These are phyloP conservation scores for Cheilosia urbana DNA, from an alignment of 2,888 invertebrate genomes.

Conservation along the genomic window DNA sequence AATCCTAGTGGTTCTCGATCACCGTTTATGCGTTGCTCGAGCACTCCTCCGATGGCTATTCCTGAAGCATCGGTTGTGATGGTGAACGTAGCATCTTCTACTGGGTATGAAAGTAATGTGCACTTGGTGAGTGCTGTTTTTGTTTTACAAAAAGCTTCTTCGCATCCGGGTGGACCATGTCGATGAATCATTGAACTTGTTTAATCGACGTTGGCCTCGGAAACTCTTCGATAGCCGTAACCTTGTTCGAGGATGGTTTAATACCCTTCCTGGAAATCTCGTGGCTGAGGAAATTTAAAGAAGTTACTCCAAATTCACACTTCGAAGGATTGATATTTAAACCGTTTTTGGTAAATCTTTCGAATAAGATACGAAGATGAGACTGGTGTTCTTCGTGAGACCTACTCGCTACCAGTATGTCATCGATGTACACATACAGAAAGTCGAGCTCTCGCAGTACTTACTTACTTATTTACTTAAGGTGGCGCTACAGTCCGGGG, in stretches of 20 bases:
- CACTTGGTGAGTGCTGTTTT: background rate
- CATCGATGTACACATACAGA: background rate
- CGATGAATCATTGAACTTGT: background rate
- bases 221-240: background rate
- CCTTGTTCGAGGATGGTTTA: background rate
- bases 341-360: background rate
- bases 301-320: background rate
- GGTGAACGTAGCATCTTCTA: background rate
- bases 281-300: background rate
- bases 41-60: background rate
- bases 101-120: background rate
- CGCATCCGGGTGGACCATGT: background rate
- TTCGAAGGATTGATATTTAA: no score
- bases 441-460: background rate
- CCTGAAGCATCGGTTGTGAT: background rate
- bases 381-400: conserved; percentile 1
- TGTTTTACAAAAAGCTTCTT: background rate
- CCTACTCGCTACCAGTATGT: background rate
- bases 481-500: no score
- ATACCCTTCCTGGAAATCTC: background rate
- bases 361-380: background rate
- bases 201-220: background rate
- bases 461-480: no score
- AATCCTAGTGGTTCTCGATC: background rate
- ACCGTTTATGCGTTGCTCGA: conserved; percentile 4